Base-by-base conservation (phyloP, 2,888 invertebrate genomes). In the Cerastis leucographa region DNA sequence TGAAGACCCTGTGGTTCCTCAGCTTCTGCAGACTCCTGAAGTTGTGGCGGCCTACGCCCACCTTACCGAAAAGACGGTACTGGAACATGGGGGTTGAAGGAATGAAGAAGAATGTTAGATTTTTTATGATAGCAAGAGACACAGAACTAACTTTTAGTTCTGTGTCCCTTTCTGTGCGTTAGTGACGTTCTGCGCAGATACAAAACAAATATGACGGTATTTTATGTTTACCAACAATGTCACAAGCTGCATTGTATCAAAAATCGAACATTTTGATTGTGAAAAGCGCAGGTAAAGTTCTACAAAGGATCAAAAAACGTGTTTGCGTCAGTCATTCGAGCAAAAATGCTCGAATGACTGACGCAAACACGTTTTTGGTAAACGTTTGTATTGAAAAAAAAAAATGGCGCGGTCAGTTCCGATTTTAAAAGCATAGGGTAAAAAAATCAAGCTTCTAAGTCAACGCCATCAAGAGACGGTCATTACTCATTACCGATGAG, bases 1-100 rank as follows among this genome's bases (percentile, higher is more conserved):
- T 86, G 91, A 89, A 95, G 35, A 96, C 92, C 65, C 88, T 76
- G 80, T 94, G 94, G 12, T 87, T 89, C 29, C 79, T 87, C 3
- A 94, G 35, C 14, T 89, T 86, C 90, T 97, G 97, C 8, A 94
- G 88, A 3, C 94, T 94, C 49, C 97, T 90, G 90, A 94, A 96
- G 93, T 97, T 97, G 88, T 94, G 92, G 0, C 93, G 90, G 0
- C 93, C 93, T 4, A 91, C 86, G 54, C 94, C 93, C 2, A 94
- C 88, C 56, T 93, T 92, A 69, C 90, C 90, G 88, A 96, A 93
- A 0, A 89, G 44, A 0, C 92, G 92, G 88, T 94, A 95, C 95
- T 96, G 90, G 14, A 64, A 64, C n/a, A 64, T 64, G 5, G 42
- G 8, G 42, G 64, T 35, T 59, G 29, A n/a, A 78, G 62, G 49